Base-by-base conservation (phyloP, 2,113 vertebrate species). In the Archilochus colubris region DNA sequence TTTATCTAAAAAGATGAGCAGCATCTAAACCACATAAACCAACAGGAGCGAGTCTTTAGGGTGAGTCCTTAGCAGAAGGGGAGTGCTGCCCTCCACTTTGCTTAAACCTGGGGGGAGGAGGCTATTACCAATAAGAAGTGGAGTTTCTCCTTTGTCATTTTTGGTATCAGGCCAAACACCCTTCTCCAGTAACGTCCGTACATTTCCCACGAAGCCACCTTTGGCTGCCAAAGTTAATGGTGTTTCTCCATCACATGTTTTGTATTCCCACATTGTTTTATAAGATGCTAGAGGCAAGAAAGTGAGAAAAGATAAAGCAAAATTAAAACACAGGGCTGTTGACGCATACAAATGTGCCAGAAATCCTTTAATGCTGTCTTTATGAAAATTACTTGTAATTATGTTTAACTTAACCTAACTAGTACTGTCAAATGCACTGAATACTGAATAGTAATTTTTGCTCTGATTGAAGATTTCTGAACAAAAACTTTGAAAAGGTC, bases 91-190 rank as follows among this genome's bases (percentile, higher is more conserved):
- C 73, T 23, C 44, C 24, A 19, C 5, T 22, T 50, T 36, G 19
- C 30, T 80, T 54, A 82, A 80, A 70, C 31, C 8, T 25, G 43
- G 23, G 43, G 36, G 62, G 61, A 76, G 63, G 59, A 88, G 13
- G 17, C 51, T 36, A 84, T 98, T 98, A 99, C 98, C 98, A 4
- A 98, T 95, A 22, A 99, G 96, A 90, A 99, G 98, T 14, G 98
- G 98, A 5, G 97, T 98, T 96, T 99, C 98, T 73, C 98, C 98
- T 95, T 93, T 98, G 91, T 97, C 93, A 93, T 99, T 99, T 87
- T 97, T 98, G 88, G 97, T 98, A 90, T 98, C 98, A 22, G 98
- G 98, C 89, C 98, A 98, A 28, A 98, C 97, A 33, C 97, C 97
- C 24, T 98, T 98, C 81, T 98, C 97, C 88, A 99, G 93, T 58